Evolutionary conservation across 2,797 vertebrate genomes (phyloP), one percentile per base, ranked within the genome.

Genomic region (Anisognathus igniventris): DNA sequence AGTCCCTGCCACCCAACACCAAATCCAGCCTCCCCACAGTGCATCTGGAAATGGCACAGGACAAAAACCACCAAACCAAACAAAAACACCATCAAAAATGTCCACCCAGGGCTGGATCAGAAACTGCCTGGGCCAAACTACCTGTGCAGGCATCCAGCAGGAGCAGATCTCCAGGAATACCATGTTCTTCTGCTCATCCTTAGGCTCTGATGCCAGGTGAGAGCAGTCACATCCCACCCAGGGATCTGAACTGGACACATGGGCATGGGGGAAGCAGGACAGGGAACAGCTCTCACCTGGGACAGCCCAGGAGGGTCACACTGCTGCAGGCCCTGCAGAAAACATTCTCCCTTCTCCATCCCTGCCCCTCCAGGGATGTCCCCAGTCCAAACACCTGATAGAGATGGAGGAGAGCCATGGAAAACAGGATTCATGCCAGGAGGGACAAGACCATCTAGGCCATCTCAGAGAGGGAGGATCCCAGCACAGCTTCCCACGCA

Each of bases 251-350:
- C 22, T 4, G 12, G 42, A 14, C 30, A 48, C 21, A 9, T 0
- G 1, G 0, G 0, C 19, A 16, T 0, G 0, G 12, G n/a, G 9
- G 33, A 45, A 58, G 42, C 3, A 5, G 42, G 53, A 14, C 35
- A 79, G 51, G 30, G 58, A 90, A 35, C 37, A 54, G 67, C 39
- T 44, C 84, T 39, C 0, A 0, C 27, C 37, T 13, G 35, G 33
- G 48, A 64, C 3, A 77, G 64, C 44, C 81, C 60, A 30, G 62
- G 0, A 0, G 65, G 24, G 62, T n/a, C 57, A 65, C 1, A 0
- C 66, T 33, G 50, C 66, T 75, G n/a, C n/a, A 86, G 33, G 48
- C 21, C 28, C 56, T 56, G 53, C 48, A 40, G 56, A 50, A 89
- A 70, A 72, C 4, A 0, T 10, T 14, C 73, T 22, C 47, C 42